Evolutionary conservation across 1,140 invertebrate species (phyloP).

Genomic region (Antheraea pernyi): DNA sequence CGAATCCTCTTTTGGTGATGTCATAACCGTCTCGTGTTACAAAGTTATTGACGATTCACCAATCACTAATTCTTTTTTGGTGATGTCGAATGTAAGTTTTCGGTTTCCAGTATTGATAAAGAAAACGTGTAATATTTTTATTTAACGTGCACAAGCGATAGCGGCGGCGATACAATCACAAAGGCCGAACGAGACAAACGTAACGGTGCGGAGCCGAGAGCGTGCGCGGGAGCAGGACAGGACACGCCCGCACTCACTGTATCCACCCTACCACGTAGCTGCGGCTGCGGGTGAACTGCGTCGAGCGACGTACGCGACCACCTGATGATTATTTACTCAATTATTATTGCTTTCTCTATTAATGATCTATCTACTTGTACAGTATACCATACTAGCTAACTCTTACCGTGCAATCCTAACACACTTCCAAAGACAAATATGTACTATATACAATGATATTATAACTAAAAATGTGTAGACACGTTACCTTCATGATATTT

Average conservation of each 20-base stretch:
- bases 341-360: not conserved
- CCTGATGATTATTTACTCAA: slow-evolving; percentile 29
- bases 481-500: too few relatives aligned
- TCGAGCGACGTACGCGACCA: slow-evolving; percentile 62
- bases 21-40: too few relatives aligned
- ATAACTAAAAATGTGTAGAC: too few relatives aligned
- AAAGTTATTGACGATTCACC: too few relatives aligned
- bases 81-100: not conserved
- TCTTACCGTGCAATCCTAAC: too few relatives aligned
- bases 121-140: not conserved
- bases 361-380: too few relatives aligned
- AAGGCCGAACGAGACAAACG: slow-evolving; percentile 28
- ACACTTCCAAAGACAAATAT: too few relatives aligned
- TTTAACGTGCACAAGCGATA: not conserved
- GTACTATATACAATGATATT: too few relatives aligned
- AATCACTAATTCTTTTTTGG: too few relatives aligned
- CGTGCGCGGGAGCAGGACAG: slow-evolving; percentile 13
- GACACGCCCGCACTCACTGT: slow-evolving; percentile 33
- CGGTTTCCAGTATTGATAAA: not conserved
- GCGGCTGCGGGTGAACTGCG: slow-evolving; percentile 68
- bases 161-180: slow-evolving; percentile 40
- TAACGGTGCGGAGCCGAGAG: slow-evolving; percentile 14
- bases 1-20: too few relatives aligned
- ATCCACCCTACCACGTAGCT: slow-evolving; percentile 74
- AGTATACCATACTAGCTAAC: too few relatives aligned